Percentiles rank a stretch among this genome's conserved stretches.
phyloP scores from a whole-genome alignment of 2,113 vertebrate species.

The Pachyramphus minor region DNA sequence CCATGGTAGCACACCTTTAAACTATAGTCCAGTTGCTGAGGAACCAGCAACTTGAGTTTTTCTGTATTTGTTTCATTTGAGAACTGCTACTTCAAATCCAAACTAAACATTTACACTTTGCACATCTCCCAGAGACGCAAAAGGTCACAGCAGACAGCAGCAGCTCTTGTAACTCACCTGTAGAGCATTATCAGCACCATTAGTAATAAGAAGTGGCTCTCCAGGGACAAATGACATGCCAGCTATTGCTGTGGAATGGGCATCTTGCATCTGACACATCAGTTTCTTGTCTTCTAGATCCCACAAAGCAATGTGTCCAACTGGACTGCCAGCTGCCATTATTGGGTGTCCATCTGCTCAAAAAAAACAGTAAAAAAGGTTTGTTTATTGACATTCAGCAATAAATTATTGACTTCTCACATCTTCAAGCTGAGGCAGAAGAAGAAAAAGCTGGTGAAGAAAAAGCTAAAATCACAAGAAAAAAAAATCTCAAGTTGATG shows the following conservation, averaged over 20 bases:
- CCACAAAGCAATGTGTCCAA: slow-evolving; percentile 95
- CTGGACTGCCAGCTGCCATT: slow-evolving; percentile 88
- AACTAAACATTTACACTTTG: background rate
- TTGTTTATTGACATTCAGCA: background rate
- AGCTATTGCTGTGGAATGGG: slow-evolving; percentile 86
- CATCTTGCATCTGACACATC: slow-evolving; percentile 85
- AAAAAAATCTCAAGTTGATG: background rate
- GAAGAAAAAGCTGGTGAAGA: background rate
- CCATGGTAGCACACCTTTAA: background rate
- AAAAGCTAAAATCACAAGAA: background rate
- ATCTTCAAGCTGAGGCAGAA: background rate
- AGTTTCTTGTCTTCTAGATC: slow-evolving; percentile 89
- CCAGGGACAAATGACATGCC: slow-evolving; percentile 88
- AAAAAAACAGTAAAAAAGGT: background rate
- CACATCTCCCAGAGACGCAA: background rate
- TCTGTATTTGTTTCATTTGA: background rate
- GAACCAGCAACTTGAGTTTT: background rate
- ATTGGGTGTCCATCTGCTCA: slow-evolving; percentile 87
- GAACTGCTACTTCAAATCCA: background rate
- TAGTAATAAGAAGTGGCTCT: slow-evolving; percentile 91
- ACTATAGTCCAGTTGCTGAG: background rate
- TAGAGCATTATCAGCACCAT: slow-evolving; percentile 91
- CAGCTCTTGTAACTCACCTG: slow-evolving; percentile 71
- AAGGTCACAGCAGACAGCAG: background rate
- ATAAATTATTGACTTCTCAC: background rate